A percentile compares a stretch with the other conserved stretches of the same genome.
These are phyloP conservation scores for Heloderma charlesbogerti DNA, from an alignment of 2,113 vertebrate species.

Conservation along the genomic window DNA sequence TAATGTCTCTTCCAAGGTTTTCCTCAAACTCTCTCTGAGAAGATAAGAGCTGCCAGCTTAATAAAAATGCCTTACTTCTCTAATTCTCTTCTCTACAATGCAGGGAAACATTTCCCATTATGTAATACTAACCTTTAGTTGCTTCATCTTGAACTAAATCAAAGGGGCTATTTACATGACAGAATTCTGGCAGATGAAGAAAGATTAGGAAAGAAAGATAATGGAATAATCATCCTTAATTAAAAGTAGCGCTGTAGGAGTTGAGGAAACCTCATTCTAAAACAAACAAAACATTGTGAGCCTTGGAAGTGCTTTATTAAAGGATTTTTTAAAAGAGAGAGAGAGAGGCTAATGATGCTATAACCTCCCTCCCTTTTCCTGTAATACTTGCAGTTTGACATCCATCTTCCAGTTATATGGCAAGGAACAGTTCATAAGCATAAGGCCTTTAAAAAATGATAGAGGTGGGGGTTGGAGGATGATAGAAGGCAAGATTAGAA, in stretches of 20 bases:
- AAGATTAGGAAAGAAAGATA: conserved; percentile 30
- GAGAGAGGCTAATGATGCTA: not conserved
- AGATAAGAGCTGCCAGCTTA: not conserved
- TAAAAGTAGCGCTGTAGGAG: conserved; percentile 31
- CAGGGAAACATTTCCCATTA: not conserved
- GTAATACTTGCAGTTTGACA: not conserved
- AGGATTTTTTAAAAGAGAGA: not conserved
- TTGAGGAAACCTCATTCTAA: conserved; percentile 29
- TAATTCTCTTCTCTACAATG: conserved; percentile 13
- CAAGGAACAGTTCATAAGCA: not conserved
- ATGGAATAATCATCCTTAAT: conserved; percentile 20
- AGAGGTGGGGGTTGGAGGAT: no score
- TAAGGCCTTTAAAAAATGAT: not conserved
- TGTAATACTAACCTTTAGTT: conserved; percentile 6
- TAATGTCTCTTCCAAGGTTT: conserved; percentile 25
- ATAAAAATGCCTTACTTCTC: conserved; percentile 6
- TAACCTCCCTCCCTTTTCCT: not conserved
- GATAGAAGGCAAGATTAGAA: not conserved
- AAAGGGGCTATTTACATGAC: not conserved
- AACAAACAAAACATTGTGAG: conserved; percentile 6
- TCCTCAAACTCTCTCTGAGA: conserved; percentile 9
- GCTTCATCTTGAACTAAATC: conserved; percentile 41
- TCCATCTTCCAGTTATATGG: not conserved
- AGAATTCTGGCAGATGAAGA: conserved; percentile 38
- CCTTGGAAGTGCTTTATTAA: conserved; percentile 13